Conservation (phyloP, 1,140 invertebrate species). For the Littorina saxatilis region DNA sequence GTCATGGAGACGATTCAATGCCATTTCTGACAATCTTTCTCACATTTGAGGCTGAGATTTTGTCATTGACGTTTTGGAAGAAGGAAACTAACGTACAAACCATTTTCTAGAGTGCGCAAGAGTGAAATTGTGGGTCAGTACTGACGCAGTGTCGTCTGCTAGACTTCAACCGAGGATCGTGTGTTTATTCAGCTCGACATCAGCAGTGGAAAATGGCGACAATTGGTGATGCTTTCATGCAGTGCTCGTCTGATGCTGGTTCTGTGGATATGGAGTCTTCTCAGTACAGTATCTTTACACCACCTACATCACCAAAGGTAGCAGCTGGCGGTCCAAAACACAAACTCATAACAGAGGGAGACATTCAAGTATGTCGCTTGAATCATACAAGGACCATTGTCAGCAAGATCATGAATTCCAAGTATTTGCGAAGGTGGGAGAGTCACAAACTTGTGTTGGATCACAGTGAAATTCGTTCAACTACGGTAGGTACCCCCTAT, state of each 20-base stretch:
- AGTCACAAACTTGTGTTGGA: slow-evolving; percentile 85
- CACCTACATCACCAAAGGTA: slow-evolving; percentile 43
- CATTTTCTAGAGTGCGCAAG: neutral
- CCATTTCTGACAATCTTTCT: slow-evolving; percentile 3
- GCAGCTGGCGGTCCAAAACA: slow-evolving; percentile 75
- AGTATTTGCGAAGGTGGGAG: slow-evolving; percentile 88
- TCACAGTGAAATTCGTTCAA: slow-evolving; percentile 84
- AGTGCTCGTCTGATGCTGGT: slow-evolving; percentile 38
- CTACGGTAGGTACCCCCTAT: slow-evolving; percentile 81
- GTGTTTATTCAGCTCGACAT: slow-evolving; percentile 21
- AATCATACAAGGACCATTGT: slow-evolving; percentile 88
- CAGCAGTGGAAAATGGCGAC: slow-evolving; percentile 38
- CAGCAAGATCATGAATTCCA: slow-evolving; percentile 88
- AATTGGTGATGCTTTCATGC: slow-evolving; percentile 35
- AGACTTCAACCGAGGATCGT: slow-evolving; percentile 22
- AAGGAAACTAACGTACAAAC: neutral
- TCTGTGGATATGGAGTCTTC: slow-evolving; percentile 11
- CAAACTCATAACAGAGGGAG: slow-evolving; percentile 86
- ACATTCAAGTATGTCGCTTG: slow-evolving; percentile 86
- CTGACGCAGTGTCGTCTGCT: slow-evolving; percentile 32
- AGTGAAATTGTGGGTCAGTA: neutral
- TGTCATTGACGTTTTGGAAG: neutral
- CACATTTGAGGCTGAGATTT: slow-evolving; percentile 11
- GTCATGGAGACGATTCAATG: slow-evolving; percentile 24
- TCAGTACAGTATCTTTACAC: slow-evolving; percentile 26